These are phyloP conservation scores for Columba livia DNA, from an alignment of 2,113 vertebrate genomes.

Conservation along the genomic window DNA sequence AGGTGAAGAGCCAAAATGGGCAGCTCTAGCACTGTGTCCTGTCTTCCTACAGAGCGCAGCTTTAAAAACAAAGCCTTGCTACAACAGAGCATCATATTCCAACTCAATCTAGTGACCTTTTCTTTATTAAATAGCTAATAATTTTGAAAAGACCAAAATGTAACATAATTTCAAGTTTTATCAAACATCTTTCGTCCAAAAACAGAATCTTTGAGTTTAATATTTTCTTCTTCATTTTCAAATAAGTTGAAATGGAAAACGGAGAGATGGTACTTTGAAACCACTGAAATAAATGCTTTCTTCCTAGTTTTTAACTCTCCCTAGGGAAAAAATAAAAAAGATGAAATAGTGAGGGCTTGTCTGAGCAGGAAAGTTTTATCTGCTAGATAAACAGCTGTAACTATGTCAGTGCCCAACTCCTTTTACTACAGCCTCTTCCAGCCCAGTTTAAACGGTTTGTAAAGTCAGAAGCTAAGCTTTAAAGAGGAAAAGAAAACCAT, in stretches of 20 bases:
- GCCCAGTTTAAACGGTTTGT: background rate
- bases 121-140: background rate
- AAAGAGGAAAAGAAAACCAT: background rate
- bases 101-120: background rate
- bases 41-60: background rate
- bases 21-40: background rate
- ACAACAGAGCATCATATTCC: background rate
- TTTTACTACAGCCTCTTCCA: background rate
- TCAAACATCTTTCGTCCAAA: background rate
- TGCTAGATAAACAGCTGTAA: background rate
- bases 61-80: background rate
- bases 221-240: background rate
- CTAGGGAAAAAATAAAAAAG: background rate
- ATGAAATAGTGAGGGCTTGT: background rate
- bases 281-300: background rate
- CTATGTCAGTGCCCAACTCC: background rate
- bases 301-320: background rate
- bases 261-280: background rate
- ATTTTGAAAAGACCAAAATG: background rate
- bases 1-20: background rate
- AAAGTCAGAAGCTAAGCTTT: background rate
- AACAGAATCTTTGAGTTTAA: background rate
- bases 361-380: slow-evolving; percentile 14
- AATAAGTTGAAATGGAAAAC: background rate
- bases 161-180: background rate